These are phyloP conservation scores for Brachyalestes nurse DNA, from an alignment of 2,797 vertebrate genomes.

Conservation along the genomic window DNA sequence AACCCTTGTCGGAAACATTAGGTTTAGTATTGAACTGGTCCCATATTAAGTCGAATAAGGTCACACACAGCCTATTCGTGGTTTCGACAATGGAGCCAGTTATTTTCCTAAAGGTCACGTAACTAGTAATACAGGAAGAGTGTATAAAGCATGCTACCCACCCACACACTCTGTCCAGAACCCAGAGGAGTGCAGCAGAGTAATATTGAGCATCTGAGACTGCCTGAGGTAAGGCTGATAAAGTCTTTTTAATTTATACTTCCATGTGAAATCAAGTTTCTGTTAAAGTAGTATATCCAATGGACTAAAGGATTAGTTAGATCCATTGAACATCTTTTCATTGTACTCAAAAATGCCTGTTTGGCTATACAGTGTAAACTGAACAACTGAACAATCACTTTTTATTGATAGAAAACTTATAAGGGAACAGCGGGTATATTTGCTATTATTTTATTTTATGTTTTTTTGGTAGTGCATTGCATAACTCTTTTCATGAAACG, in stretches of 20 bases:
- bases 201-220: background rate
- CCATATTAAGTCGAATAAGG: no score
- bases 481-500: background rate
- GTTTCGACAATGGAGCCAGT: background rate
- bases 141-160: background rate
- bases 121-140: constrained; percentile 4
- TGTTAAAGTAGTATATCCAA: background rate
- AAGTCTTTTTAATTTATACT: background rate
- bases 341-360: background rate
- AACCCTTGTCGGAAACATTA: no score
- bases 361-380: background rate
- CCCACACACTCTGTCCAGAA: background rate
- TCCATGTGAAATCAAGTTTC: background rate
- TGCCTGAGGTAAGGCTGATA: background rate
- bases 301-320: background rate
- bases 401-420: background rate
- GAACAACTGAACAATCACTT: background rate
- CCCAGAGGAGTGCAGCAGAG: background rate
- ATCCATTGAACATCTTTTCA: no score
- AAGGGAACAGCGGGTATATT: no score
- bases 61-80: background rate
- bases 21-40: no score
- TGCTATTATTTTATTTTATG: background rate
- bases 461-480: background rate
- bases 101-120: constrained; percentile 8